Evolutionary conservation across 2,888 invertebrate species (phyloP).

Genomic region (Oscheius myriophilus): DNA sequence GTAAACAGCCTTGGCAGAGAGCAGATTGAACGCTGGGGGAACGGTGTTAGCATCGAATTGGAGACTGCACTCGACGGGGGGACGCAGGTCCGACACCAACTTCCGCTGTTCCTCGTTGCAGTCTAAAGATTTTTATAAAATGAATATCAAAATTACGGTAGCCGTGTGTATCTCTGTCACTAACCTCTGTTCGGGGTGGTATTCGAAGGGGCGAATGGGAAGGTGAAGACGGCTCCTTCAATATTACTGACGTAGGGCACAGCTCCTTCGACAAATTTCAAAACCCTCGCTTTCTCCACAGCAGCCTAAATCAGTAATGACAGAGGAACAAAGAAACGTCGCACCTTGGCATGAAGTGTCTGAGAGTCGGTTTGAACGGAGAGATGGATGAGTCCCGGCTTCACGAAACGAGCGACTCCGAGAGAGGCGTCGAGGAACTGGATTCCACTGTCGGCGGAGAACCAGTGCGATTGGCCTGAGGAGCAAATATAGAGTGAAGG

Average conservation of each 20-base stretch:
- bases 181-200: constrained; percentile 1
- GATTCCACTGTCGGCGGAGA: constrained; percentile 34
- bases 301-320: constrained; percentile 5
- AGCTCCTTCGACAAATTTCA: constrained; percentile 2
- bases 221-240: constrained; percentile 10
- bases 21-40: constrained; percentile 37
- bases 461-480: constrained; percentile 27
- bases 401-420: constrained; percentile 40
- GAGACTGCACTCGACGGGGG: constrained; percentile 39
- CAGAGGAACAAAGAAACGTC: neutral
- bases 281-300: neutral
- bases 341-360: constrained; percentile 39
- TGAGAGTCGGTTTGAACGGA: constrained; percentile 34
- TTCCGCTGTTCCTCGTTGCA: constrained; percentile 35
- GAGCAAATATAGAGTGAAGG: neutral
- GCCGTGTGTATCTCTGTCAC: neutral
- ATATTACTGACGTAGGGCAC: constrained; percentile 13
- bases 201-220: constrained; percentile 8
- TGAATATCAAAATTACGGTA: too few species aligned
- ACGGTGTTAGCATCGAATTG: constrained; percentile 15
- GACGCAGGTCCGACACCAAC: constrained; percentile 24
- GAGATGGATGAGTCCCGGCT: constrained; percentile 39
- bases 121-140: too few species aligned
- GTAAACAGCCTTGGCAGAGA: constrained; percentile 36
- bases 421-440: constrained; percentile 35